Conservation (phyloP, 2,888 invertebrate species). For the Drosophila dives region DNA sequence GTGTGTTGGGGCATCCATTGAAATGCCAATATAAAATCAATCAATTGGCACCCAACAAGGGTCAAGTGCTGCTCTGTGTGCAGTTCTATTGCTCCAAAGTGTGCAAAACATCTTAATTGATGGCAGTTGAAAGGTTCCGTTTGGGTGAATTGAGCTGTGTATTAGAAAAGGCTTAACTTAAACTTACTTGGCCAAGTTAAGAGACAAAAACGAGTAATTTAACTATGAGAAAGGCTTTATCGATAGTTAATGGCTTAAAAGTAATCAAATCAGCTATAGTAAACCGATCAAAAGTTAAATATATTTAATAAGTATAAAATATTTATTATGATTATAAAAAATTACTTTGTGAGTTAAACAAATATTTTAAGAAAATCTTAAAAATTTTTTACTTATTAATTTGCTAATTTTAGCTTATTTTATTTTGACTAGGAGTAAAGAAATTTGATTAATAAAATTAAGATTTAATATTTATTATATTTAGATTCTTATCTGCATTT, state of each 20-base stretch:
- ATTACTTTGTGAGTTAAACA: background rate
- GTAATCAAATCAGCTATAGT: background rate
- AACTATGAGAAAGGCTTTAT: background rate
- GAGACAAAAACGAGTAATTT: background rate
- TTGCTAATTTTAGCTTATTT: background rate
- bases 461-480: background rate
- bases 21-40: constrained; percentile 83
- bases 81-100: constrained; percentile 48
- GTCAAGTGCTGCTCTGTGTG: constrained; percentile 81
- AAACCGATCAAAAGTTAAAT: background rate
- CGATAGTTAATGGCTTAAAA: background rate
- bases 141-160: constrained; percentile 35
- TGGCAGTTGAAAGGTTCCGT: constrained; percentile 50
- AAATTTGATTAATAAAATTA: background rate
- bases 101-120: constrained; percentile 60
- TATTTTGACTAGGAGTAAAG: background rate
- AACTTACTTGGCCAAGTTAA: constrained; percentile 3
- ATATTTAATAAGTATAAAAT: background rate
- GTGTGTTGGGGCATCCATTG: constrained; percentile 60
- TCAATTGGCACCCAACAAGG: constrained; percentile 81
- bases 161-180: constrained; percentile 32
- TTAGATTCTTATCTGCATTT: background rate
- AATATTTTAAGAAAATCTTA: background rate
- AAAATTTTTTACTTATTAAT: background rate
- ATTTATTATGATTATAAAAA: background rate